Evolutionary conservation across 2,888 invertebrate genomes (phyloP), one percentile per base, ranked within the genome.

Genomic region (Halictus ligatus): DNA sequence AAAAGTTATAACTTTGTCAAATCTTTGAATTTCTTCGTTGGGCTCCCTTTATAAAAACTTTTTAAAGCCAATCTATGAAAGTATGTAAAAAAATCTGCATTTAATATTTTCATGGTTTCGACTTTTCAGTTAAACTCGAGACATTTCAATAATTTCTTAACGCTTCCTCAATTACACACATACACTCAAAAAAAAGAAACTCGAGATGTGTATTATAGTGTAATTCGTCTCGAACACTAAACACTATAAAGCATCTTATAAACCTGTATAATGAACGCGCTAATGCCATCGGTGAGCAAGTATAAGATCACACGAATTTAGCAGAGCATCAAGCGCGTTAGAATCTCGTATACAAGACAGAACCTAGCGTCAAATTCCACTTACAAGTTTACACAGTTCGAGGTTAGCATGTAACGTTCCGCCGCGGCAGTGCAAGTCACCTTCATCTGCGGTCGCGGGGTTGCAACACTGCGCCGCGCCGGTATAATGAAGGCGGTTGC

Each of bases 361-460:
- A 12, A 50, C 25, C 21, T 50, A 5, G 50, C 48, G 50, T 35
- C 50, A 21, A 50, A 73, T 73, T 50, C 73, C 50, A 21, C 50
- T 46, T 21, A 50, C 73, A 50, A 73, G 73, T 73, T 50, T 50
- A 29, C 18, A 35, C 73, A 50, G 50, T 21, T 73, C 50, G 50
- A 50, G 73, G 50, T 50, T 73, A 35, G 21, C 73, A 21, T 73
- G 25, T 50, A 50, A 50, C 35, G 73, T 50, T 72, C 18, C 72
- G n/a, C 72, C 72, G 60, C 29, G 13, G 48, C 21, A 25, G 7
- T 50, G 29, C 73, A 2, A 50, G 35, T 21, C 25, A 48, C 48
- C 73, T 73, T 35, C 50, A 48, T 73, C 73, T 73, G 73, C 12
- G 50, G 73, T 73, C 73, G 29, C 73, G 35, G 35, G 2, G 50